Conservation (phyloP, 2,797 vertebrate species). For the Margarornis squamiger region DNA sequence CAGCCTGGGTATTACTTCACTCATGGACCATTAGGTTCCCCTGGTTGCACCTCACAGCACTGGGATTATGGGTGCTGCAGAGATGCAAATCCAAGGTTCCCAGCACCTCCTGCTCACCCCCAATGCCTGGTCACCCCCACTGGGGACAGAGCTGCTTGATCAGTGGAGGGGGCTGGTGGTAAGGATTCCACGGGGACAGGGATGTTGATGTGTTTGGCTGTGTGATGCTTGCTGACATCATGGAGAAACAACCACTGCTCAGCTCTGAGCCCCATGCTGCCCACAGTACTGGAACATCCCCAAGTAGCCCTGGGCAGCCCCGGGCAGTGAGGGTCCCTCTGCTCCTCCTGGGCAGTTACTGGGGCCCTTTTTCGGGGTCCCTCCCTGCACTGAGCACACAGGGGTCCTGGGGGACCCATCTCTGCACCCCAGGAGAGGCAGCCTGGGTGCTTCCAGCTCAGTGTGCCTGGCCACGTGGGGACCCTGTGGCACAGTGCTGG, state of each 20-base stretch:
- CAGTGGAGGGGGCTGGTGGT: fast-evolving
- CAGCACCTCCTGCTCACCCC: fast-evolving
- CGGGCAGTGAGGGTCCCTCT: neutral
- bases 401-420: neutral
- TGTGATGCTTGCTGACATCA: fast-evolving
- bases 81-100: constrained; percentile 10
- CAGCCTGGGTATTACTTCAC: constrained; percentile 61
- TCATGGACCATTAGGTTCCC: constrained; percentile 64
- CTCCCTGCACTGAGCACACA: neutral
- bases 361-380: neutral
- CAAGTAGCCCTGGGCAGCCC: neutral
- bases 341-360: neutral
- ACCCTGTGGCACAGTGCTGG: fast-evolving
- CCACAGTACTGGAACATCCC: neutral
- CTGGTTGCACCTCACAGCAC: neutral
- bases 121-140: neutral
- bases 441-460: neutral
- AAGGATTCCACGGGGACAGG: neutral
- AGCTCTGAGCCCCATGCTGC: neutral
- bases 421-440: neutral
- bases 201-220: fast-evolving
- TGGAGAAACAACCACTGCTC: neutral
- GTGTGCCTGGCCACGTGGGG: fast-evolving
- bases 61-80: neutral
- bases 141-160: fast-evolving